A percentile compares a stretch with the other conserved stretches of the same genome.
Conservation (phyloP, 1,140 invertebrate genomes). For the Plectrocnemia conspersa region DNA sequence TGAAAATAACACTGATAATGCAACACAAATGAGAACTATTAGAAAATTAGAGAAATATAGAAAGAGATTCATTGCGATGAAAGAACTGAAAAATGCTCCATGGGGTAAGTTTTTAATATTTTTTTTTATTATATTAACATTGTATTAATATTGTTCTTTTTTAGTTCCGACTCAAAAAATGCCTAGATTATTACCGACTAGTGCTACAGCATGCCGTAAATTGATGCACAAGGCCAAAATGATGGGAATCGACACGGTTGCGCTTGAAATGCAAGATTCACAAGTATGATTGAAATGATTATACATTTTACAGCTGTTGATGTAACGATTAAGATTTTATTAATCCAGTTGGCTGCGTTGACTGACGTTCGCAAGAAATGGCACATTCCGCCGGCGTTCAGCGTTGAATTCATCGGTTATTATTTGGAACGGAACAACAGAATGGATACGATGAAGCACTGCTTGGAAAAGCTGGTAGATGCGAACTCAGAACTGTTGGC, state of each 20-base stretch:
- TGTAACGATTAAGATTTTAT: neutral
- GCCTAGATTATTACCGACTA: slow-evolving; percentile 83
- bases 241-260: slow-evolving; percentile 79
- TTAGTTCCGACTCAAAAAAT: slow-evolving; percentile 90
- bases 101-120: slow-evolving; percentile 64
- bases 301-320: neutral
- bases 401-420: slow-evolving; percentile 91
- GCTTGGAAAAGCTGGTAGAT: slow-evolving; percentile 68
- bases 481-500: slow-evolving; percentile 68
- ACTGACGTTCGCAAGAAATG: slow-evolving; percentile 87
- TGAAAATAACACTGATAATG: slow-evolving; percentile 51
- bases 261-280: slow-evolving; percentile 73
- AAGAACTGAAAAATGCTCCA: slow-evolving; percentile 69
- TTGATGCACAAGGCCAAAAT: slow-evolving; percentile 82
- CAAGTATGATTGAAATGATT: slow-evolving; percentile 48
- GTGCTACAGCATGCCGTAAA: slow-evolving; percentile 80
- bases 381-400: slow-evolving; percentile 88
- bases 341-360: slow-evolving; percentile 59
- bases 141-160: slow-evolving; percentile 31
- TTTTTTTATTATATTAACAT: slow-evolving; percentile 13
- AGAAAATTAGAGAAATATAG: slow-evolving; percentile 73
- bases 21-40: slow-evolving; percentile 69
- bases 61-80: slow-evolving; percentile 68
- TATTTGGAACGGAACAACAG: slow-evolving; percentile 81
- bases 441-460: slow-evolving; percentile 70